Percentiles rank a stretch among this genome's conserved stretches.
Conservation (phyloP, 2,888 invertebrate species). For the Oxycera nigricornis region DNA sequence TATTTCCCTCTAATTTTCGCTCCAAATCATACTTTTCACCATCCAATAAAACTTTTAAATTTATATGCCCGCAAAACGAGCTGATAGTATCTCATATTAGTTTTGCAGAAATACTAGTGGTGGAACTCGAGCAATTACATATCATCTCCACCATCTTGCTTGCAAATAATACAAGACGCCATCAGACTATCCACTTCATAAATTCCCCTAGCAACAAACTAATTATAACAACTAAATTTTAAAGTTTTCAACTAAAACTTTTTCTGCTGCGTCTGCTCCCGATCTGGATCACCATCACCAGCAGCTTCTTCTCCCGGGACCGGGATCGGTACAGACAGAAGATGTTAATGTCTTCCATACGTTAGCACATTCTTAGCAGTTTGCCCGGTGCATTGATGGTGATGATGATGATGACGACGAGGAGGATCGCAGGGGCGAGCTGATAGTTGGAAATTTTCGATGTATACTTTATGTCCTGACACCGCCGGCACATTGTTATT, state of each 20-base stretch:
- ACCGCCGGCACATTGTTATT: not conserved
- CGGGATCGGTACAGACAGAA: not conserved
- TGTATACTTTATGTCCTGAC: not conserved
- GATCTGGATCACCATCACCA: not conserved
- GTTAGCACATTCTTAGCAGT: slow-evolving; percentile 17
- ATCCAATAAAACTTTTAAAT: slow-evolving; percentile 4
- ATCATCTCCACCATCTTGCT: not conserved
- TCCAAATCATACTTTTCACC: not conserved
- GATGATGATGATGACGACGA: not conserved
- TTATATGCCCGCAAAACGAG: not conserved
- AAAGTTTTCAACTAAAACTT: slow-evolving; percentile 20
- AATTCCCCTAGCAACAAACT: slow-evolving; percentile 24
- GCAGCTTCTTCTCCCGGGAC: not conserved
- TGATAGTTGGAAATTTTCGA: not conserved
- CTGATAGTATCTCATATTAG: not conserved
- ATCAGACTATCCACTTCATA: slow-evolving; percentile 4
- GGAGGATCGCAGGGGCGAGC: too few species aligned
- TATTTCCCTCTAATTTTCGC: not conserved
- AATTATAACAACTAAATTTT: slow-evolving; percentile 36
- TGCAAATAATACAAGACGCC: not conserved
- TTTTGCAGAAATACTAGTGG: not conserved
- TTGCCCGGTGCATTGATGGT: slow-evolving; percentile 2
- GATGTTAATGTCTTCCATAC: slow-evolving; percentile 33
- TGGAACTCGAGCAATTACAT: slow-evolving; percentile 6
- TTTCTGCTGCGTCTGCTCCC: not conserved